A percentile compares a stretch with the other conserved stretches of the same genome.
Conservation (phyloP, 2,113 vertebrate species). For the Litocranius walleri region DNA sequence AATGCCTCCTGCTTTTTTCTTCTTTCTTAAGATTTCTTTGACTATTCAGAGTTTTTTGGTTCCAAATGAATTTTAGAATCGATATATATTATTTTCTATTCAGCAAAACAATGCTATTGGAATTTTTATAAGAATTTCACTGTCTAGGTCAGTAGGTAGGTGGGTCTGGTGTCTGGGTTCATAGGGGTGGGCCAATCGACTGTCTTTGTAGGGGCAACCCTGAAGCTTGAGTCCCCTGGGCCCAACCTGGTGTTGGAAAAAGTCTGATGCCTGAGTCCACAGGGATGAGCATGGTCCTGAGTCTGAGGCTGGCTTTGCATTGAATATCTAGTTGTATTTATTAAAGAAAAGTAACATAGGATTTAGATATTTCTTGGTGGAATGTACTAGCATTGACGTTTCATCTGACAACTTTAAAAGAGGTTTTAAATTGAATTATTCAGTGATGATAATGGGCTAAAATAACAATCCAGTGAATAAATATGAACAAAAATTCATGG, state of each 20-base stretch:
- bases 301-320: background rate
- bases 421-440: background rate
- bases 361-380: background rate
- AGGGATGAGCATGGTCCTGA: background rate
- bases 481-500: background rate
- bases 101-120: background rate
- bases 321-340: background rate
- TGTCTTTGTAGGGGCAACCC: background rate
- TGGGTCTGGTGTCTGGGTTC: background rate
- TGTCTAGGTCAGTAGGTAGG: background rate
- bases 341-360: background rate
- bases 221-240: background rate
- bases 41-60: background rate
- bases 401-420: background rate
- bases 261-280: background rate
- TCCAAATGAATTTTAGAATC: background rate
- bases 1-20: background rate
- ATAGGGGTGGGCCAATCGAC: accelerated
- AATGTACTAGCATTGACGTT: background rate
- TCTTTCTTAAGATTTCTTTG: background rate
- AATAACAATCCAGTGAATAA: background rate
- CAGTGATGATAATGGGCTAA: background rate
- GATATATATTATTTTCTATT: background rate
- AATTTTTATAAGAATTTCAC: background rate
- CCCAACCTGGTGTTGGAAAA: background rate